Evolutionary conservation across 2,113 vertebrate species (phyloP), one percentile per base, ranked within the genome.

Genomic region (Dromaius novaehollandiae): DNA sequence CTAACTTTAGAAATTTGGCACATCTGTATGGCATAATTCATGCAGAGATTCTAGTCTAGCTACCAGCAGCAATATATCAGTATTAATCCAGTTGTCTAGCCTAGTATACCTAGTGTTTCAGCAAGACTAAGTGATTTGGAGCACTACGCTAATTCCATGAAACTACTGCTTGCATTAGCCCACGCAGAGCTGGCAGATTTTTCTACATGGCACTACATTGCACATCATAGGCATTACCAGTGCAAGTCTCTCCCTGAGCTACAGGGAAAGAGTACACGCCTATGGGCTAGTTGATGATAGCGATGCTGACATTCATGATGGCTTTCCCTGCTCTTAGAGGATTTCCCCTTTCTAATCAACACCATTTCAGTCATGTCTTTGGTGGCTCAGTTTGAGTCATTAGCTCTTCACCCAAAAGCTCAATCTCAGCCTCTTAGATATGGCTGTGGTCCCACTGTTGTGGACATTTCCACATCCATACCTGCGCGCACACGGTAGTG

Each of bases 371-470:
- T 58, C 13, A 19, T 74, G 11, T 46, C 63, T 89, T 75, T 40
- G 22, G 42, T 79, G 26, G 7, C 65, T 76, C 78, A 21, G 56
- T 68, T 80, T 81, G 21, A 86, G 38, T 30, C 60, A 65, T 21
- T 38, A 58, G 34, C 38, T 90, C 6, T 73, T 80, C 44, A 61
- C 25, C 74, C 18, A 61, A 38, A 21, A 79, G 19, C 44, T 58
- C 71, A 30, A 2, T 46, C 58, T 60, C 63, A 64, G n/a, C 64
- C 30, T 73, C 44, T 56, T 74, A 42, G n/a, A 73, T 61, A 18
- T 0, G 0, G 2, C 7, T 56, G 36, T 70, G 21, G 13, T 79
- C 26, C 26, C 40, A n/a, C 19, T 30, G 7, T 14, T 64, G n/a
- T 38, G 53, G 83, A 64, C 3, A 21, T 26, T 50, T n/a, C 63